Conservation (phyloP, 2,888 invertebrate species). For the Clivina fossor region DNA sequence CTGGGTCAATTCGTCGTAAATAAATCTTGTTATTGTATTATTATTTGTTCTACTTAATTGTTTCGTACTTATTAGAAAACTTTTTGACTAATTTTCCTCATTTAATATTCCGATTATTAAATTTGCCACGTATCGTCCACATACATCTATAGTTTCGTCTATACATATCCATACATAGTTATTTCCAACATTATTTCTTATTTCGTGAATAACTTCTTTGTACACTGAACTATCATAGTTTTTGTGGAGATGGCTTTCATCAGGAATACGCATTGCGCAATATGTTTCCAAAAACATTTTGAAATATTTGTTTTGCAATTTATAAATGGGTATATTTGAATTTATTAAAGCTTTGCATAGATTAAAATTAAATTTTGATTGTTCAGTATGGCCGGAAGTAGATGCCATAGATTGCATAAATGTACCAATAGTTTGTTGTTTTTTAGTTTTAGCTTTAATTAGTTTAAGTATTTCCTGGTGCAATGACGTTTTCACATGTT, state of each 20-base stretch:
- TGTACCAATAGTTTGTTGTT: slow-evolving; percentile 18
- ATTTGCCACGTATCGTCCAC: slow-evolving; percentile 36
- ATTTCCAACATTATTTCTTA: slow-evolving; percentile 27
- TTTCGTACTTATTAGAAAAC: slow-evolving; percentile 26
- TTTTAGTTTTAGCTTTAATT: slow-evolving; percentile 14
- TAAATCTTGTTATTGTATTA: slow-evolving; percentile 3
- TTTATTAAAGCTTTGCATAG: slow-evolving; percentile 24
- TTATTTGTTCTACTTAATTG: slow-evolving; percentile 18
- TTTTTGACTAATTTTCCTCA: slow-evolving; percentile 20
- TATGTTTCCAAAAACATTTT: slow-evolving; percentile 15
- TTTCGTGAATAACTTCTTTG: slow-evolving; percentile 23
- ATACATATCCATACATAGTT: slow-evolving; percentile 39
- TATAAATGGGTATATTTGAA: slow-evolving; percentile 7
- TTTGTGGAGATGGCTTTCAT: slow-evolving; percentile 35
- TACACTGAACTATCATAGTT: slow-evolving; percentile 33
- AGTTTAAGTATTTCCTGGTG: slow-evolving; percentile 13
- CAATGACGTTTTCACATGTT: neutral
- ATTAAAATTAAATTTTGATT: slow-evolving; percentile 27
- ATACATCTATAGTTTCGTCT: slow-evolving; percentile 37
- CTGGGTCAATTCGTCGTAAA: slow-evolving; percentile 11
- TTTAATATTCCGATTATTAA: slow-evolving; percentile 24
- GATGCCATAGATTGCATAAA: slow-evolving; percentile 7
- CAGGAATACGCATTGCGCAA: slow-evolving; percentile 16
- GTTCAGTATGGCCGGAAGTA: slow-evolving; percentile 20
- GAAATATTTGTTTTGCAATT: slow-evolving; percentile 8